A percentile compares a stretch with the other conserved stretches of the same genome.
These are phyloP conservation scores for Aculops lycopersici DNA, from an alignment of 1,140 invertebrate genomes.

Conservation along the genomic window DNA sequence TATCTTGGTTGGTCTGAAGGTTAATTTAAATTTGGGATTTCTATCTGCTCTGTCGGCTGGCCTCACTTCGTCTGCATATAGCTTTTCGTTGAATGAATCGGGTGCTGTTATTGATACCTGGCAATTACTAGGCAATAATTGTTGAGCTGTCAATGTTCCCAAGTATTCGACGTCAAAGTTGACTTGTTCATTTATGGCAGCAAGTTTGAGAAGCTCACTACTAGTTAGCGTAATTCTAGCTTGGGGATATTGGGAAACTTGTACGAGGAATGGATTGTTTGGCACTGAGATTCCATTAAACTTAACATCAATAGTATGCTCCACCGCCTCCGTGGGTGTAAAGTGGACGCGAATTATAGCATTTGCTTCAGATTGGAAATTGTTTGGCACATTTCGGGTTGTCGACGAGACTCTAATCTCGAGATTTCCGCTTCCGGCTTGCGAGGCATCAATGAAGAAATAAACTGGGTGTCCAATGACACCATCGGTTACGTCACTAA, in stretches of 20 bases:
- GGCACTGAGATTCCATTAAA: slow-evolving; percentile 86
- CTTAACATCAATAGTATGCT: slow-evolving; percentile 34
- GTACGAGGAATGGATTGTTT: neutral
- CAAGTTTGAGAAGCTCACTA: too few species aligned
- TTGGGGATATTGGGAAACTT: neutral
- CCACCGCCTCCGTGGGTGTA: slow-evolving; percentile 30
- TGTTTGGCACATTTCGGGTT: slow-evolving; percentile 86
- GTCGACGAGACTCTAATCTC: slow-evolving; percentile 94
- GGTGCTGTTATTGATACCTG: neutral
- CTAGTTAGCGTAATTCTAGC: too few species aligned
- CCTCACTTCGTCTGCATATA: neutral
- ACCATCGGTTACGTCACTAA: slow-evolving; percentile 58
- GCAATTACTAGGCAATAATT: neutral
- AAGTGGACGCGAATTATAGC: slow-evolving; percentile 82
- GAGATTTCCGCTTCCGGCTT: slow-evolving; percentile 56
- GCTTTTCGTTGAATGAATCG: neutral
- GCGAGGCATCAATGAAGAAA: slow-evolving; percentile 35
- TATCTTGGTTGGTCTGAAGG: slow-evolving; percentile 56
- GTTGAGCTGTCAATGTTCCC: neutral
- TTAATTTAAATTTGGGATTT: slow-evolving; percentile 17
- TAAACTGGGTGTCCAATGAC: slow-evolving; percentile 62
- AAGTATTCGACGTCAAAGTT: too few species aligned
- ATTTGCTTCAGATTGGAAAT: slow-evolving; percentile 84
- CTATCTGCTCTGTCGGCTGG: neutral
- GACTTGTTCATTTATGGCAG: too few species aligned